Evolutionary conservation across 2,113 vertebrate genomes (phyloP), one percentile per base, ranked within the genome.

Genomic region (Taxidea taxus): DNA sequence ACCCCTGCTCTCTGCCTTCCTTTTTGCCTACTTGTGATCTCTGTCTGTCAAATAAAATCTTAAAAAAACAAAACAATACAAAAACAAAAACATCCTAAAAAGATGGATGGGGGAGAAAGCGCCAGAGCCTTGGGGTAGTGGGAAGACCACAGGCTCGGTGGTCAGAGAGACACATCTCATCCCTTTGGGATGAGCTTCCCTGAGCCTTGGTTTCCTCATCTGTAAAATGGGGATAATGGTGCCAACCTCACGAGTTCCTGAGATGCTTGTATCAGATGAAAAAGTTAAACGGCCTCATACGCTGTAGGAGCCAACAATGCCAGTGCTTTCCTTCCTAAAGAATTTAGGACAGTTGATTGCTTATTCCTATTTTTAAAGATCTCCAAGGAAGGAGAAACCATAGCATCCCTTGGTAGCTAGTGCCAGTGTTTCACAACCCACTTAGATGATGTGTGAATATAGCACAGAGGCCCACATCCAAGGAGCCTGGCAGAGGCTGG

Each of bases 401-500:
- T 95, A 78, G 94, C 97, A 94, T 96, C 92, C 90, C 96, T 94
- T 66, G 88, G 96, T 97, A 97, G 97, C 92, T 95, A 62, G 94
- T 92, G 96, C 87, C 94, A 94, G 97, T 95, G 97, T 93, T 97
- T 97, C 97, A 97, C 97, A 97, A 91, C 97, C 97, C 97, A 97
- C 96, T 98, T 97, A 97, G 95, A 90, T 95, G 97, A 97, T 94
- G 95, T 96, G 97, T 97, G 96, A 98, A 97, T 96, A 95, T 96
- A 95, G 97, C 97, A 83, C 97, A 92, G 96, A 97, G 95, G 92
- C 97, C 98, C 97, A 98, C 97, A 97, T 97, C 97, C 97, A 97
- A 95, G 87, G 97, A 96, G 96, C 96, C 97, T 97, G 97, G 93
- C 94, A 90, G 96, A 97, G 97, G 96, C 97, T 92, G 97, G 97